Conservation (phyloP, 2,113 vertebrate species). For the Pelecanus crispus region DNA sequence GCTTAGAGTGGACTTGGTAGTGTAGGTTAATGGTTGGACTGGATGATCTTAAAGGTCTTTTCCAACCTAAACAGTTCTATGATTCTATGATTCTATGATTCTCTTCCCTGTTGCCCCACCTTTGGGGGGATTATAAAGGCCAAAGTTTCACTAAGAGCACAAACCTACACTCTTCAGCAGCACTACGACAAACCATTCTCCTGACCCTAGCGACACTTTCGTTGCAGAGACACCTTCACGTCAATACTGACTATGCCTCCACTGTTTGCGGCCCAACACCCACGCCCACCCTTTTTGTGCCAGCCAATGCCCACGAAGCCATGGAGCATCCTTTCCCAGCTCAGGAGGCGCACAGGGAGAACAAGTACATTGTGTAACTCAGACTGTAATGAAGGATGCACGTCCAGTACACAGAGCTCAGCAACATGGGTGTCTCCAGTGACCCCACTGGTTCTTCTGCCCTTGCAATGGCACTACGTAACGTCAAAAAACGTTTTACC, state of each 20-base stretch:
- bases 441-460: background rate
- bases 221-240: fast-evolving
- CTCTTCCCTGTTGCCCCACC: background rate
- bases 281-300: background rate
- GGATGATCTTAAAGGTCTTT: too few relatives aligned
- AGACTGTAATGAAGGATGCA: background rate
- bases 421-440: background rate
- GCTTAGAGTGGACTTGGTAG: too few relatives aligned
- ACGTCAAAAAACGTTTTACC: fast-evolving
- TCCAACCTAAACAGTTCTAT: too few relatives aligned
- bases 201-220: background rate
- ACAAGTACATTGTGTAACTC: fast-evolving
- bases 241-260: background rate
- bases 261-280: background rate
- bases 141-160: background rate
- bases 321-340: background rate
- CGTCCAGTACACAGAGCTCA: fast-evolving
- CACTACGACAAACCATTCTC: background rate
- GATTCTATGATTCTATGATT: too few relatives aligned
- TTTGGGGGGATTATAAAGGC: background rate
- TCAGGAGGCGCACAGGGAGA: background rate
- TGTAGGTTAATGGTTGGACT: too few relatives aligned
- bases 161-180: background rate
- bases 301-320: background rate
- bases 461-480: background rate